Percentiles rank a stretch among this genome's conserved stretches.
These are phyloP conservation scores for Geotrypetes seraphini DNA, from an alignment of 2,797 vertebrate genomes.

Conservation along the genomic window DNA sequence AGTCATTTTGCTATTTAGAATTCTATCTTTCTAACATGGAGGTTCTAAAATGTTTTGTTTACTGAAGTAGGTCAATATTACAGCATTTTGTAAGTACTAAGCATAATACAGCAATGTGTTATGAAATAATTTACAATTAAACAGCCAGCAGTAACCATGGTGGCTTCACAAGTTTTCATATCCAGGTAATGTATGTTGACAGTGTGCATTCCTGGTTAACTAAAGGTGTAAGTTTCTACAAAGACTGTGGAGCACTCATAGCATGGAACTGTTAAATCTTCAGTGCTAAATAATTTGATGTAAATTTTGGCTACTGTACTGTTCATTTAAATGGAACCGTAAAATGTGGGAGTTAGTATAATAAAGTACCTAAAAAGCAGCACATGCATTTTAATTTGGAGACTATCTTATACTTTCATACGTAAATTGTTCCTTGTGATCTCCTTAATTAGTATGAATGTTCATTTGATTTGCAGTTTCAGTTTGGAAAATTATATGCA, in stretches of 20 bases:
- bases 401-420: neutral
- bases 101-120: rapidly evolving
- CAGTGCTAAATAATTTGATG: neutral
- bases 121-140: neutral
- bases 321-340: conserved; percentile 1
- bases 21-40: neutral
- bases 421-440: neutral
- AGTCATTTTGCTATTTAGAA: neutral
- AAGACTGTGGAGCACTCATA: neutral
- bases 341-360: conserved; percentile 2
- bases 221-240: neutral
- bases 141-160: neutral
- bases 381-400: neutral
- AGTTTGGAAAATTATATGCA: too few species aligned
- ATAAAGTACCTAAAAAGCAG: neutral
- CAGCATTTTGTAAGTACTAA: neutral
- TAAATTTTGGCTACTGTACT: neutral
- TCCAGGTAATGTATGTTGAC: neutral
- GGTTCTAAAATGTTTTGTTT: neutral
- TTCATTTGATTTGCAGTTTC: neutral
- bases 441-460: conserved; percentile 1
- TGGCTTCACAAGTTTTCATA: neutral
- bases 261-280: neutral
- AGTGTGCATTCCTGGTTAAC: neutral
- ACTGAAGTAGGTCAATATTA: neutral